Evolutionary conservation across 2,888 invertebrate species (phyloP).

Genomic region (Synergus japonicus): DNA sequence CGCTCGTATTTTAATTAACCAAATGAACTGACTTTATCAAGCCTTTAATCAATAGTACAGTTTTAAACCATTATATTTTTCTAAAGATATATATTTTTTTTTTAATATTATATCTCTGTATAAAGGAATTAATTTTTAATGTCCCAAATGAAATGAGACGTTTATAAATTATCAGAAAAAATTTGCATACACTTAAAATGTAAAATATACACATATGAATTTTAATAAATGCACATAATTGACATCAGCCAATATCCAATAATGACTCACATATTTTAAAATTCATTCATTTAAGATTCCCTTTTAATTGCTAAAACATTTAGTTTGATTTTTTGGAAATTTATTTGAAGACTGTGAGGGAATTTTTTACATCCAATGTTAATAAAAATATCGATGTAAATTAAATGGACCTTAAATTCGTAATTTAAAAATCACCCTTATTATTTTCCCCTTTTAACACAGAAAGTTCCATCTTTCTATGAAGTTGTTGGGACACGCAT

Average conservation of each 20-base stretch:
- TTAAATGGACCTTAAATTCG: not conserved
- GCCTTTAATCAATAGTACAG: not conserved
- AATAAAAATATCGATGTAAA: too few species aligned
- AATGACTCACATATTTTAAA: too few species aligned
- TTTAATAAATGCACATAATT: too few species aligned
- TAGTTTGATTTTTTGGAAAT: too few species aligned
- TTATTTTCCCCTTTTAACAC: not conserved
- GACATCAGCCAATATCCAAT: too few species aligned
- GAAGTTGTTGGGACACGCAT: constrained; percentile 18
- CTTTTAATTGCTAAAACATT: too few species aligned
- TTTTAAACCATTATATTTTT: not conserved
- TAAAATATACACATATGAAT: too few species aligned
- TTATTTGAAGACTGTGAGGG: too few species aligned
- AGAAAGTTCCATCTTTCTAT: not conserved
- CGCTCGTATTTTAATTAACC: not conserved
- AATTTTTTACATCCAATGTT: too few species aligned
- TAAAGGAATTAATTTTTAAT: not conserved
- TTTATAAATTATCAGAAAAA: too few species aligned
- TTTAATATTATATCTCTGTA: not conserved
- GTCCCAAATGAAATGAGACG: not conserved
- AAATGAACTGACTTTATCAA: not conserved
- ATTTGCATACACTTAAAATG: too few species aligned
- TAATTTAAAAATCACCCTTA: not conserved
- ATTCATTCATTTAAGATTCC: too few species aligned
- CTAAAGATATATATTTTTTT: not conserved